Percentiles rank a stretch among this genome's conserved stretches.
phyloP scores from a whole-genome alignment of 2,888 invertebrate genomes.

The Thyatira batis region DNA sequence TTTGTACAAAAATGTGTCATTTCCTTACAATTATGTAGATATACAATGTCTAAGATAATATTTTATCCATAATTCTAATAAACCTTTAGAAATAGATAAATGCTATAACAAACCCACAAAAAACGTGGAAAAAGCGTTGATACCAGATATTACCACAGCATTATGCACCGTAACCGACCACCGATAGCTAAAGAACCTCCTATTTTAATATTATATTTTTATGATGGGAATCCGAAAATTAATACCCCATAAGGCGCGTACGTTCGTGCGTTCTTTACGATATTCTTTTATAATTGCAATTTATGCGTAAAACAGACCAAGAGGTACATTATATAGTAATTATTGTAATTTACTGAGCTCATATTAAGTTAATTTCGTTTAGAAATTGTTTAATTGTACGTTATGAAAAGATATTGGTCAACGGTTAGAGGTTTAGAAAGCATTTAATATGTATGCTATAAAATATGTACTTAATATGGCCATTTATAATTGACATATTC shows the following conservation, averaged over 20 bases:
- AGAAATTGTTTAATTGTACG: slow-evolving; percentile 27
- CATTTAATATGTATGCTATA: background rate
- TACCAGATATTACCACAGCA: background rate
- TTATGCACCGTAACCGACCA: background rate
- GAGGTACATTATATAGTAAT: slow-evolving; percentile 18
- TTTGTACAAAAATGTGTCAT: too few relatives aligned
- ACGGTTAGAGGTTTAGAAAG: slow-evolving; percentile 3
- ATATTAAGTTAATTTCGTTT: slow-evolving; percentile 24
- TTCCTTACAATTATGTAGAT: too few relatives aligned
- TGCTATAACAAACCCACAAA: too few relatives aligned
- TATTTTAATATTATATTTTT: background rate
- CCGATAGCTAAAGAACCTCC: background rate
- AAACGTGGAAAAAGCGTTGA: background rate
- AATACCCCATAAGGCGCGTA: background rate
- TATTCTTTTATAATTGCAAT: slow-evolving; percentile 49
- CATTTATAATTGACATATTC: background rate
- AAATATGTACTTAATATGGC: background rate
- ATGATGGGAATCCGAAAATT: background rate
- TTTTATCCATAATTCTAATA: too few relatives aligned
- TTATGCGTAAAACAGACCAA: slow-evolving; percentile 29
- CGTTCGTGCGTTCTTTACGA: slow-evolving; percentile 25
- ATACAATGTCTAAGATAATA: too few relatives aligned
- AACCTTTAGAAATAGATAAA: too few relatives aligned
- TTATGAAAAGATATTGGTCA: slow-evolving; percentile 12
- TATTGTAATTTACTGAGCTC: slow-evolving; percentile 25